A percentile compares a stretch with the other conserved stretches of the same genome.
Evolutionary conservation across 2,113 vertebrate genomes (phyloP).

Genomic region (Candoia aspera): DNA sequence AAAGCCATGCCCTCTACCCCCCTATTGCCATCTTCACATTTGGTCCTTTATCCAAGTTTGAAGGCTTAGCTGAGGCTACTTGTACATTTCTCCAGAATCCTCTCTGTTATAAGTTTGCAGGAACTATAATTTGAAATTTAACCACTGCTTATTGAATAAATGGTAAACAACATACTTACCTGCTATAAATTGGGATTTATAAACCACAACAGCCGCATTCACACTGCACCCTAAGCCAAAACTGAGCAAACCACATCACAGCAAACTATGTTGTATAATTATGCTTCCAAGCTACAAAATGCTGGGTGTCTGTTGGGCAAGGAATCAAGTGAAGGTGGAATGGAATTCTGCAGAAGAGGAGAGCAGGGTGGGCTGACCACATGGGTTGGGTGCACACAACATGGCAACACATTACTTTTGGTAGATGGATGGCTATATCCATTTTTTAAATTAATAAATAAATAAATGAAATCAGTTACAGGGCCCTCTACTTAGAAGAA

Average conservation of each 20-base stretch:
- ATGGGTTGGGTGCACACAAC: background rate
- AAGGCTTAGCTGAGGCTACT: background rate
- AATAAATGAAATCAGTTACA: background rate
- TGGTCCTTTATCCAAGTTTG: background rate
- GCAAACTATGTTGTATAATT: background rate
- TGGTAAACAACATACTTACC: background rate
- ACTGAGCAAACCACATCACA: background rate
- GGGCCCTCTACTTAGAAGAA: background rate
- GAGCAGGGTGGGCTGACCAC: background rate
- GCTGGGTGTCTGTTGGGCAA: background rate
- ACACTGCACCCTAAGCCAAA: background rate
- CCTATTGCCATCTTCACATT: background rate
- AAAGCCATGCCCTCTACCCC: background rate
- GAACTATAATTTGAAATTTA: background rate
- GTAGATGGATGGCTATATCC: background rate
- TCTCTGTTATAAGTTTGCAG: background rate
- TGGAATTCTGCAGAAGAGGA: background rate
- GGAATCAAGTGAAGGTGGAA: background rate
- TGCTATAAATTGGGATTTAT: background rate
- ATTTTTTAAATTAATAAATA: background rate
- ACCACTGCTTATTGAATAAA: background rate
- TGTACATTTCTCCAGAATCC: background rate
- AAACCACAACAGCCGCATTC: background rate
- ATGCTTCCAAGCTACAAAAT: background rate
- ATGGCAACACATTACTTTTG: background rate